Conservation (phyloP, 53 echinoderm and acorn worm genomes). For the Antedon mediterranea region DNA sequence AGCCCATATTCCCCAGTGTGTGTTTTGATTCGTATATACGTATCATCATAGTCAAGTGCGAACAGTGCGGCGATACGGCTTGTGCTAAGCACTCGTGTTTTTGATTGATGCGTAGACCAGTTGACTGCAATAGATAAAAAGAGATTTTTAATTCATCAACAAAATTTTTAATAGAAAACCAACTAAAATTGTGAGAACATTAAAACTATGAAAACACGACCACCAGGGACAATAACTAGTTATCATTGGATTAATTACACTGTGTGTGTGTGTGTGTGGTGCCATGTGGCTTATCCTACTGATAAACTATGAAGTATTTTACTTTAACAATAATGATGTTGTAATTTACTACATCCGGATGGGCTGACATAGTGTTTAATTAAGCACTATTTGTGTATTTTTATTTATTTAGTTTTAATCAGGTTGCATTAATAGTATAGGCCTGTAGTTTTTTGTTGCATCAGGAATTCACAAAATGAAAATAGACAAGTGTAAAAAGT, state of each 20-base stretch:
- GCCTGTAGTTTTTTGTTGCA: too few relatives aligned
- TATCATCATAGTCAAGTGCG: background rate
- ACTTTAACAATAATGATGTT: too few relatives aligned
- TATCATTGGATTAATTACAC: background rate
- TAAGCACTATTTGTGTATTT: too few relatives aligned
- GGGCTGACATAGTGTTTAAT: too few relatives aligned
- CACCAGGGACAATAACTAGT: background rate
- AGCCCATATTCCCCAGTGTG: background rate
- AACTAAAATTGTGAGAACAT: background rate
- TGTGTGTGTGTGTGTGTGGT: background rate
- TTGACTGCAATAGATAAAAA: background rate
- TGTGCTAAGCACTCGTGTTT: background rate
- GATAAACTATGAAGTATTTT: too few relatives aligned
- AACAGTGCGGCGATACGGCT: background rate
- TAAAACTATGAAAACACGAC: background rate
- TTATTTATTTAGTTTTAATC: too few relatives aligned
- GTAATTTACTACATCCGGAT: too few relatives aligned
- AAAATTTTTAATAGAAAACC: background rate
- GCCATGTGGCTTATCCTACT: background rate
- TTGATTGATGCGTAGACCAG: background rate
- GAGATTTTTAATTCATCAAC: background rate
- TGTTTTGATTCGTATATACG: background rate
- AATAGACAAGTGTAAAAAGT: too few relatives aligned
- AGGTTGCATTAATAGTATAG: too few relatives aligned
- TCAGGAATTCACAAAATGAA: too few relatives aligned